phyloP scores from a whole-genome alignment of 1,140 invertebrate species.

The Ceratina calcarata region DNA sequence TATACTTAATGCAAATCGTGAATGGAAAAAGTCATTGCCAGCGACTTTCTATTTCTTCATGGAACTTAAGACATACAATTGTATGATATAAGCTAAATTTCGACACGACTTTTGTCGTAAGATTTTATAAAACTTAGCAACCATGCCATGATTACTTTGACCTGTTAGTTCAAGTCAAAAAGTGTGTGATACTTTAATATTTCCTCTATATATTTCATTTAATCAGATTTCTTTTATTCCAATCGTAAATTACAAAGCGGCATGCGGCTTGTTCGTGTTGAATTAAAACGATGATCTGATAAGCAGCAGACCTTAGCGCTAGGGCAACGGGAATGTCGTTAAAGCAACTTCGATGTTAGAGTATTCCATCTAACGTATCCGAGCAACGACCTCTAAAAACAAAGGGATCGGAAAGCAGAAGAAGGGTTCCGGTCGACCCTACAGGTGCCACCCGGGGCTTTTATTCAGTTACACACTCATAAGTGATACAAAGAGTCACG shows the following conservation, averaged over 20 bases:
- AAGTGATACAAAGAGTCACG: constrained; percentile 21
- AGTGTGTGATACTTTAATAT: not conserved
- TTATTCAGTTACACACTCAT: constrained; percentile 37
- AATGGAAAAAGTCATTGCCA: constrained; percentile 12
- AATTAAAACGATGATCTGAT: not conserved
- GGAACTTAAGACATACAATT: constrained; percentile 16
- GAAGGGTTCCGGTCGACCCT: constrained; percentile 18
- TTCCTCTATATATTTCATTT: not conserved
- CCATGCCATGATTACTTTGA: not conserved
- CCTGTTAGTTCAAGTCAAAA: not conserved
- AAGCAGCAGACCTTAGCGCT: not conserved
- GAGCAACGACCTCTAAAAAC: constrained; percentile 43
- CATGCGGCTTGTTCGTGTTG: not conserved
- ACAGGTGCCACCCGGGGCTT: constrained; percentile 20
- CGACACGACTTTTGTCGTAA: constrained; percentile 27
- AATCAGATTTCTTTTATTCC: not conserved
- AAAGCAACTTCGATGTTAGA: not conserved
- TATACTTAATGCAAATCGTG: not conserved
- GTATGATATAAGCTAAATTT: constrained; percentile 20
- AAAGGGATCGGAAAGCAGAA: constrained; percentile 33
- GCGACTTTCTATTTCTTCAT: constrained; percentile 28
- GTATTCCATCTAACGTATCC: constrained; percentile 26
- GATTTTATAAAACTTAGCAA: constrained; percentile 30
- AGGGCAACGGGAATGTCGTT: not conserved
- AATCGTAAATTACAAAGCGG: too few relatives aligned